phyloP scores from a whole-genome alignment of 30 jellyfish, hydroid and myxozoan species.

The Hydra vulgaris region DNA sequence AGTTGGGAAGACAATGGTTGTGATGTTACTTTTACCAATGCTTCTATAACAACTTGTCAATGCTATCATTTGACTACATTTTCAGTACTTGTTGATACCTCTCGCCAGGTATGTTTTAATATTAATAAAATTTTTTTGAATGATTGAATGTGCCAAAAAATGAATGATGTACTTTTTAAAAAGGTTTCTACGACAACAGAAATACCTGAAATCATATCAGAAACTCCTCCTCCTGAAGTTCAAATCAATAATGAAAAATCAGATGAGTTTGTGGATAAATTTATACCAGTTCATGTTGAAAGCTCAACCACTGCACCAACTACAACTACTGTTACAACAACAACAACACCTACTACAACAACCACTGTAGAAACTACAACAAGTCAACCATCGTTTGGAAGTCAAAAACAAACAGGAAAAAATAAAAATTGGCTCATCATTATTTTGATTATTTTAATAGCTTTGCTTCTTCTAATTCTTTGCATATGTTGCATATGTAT shows the following conservation, averaged over 20 bases:
- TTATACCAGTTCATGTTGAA: neutral
- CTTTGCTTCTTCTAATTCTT: conserved; percentile 45
- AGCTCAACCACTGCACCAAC: neutral
- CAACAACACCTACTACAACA: conserved; percentile 34
- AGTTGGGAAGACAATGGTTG: conserved; percentile 83
- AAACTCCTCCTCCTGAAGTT: conserved; percentile 13
- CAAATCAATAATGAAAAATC: conserved; percentile 8
- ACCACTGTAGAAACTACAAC: conserved; percentile 32
- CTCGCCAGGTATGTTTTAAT: conserved; percentile 25
- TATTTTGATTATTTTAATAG: conserved; percentile 39
- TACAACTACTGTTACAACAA: conserved; percentile 6
- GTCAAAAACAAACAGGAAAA: conserved; percentile 11
- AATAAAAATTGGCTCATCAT: conserved; percentile 30
- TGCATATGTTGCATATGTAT: conserved; percentile 64
- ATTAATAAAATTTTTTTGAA: too few relatives aligned
- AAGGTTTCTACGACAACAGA: neutral
- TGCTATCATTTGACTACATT: conserved; percentile 68
- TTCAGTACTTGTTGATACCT: conserved; percentile 69
- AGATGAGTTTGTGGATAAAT: conserved; percentile 1
- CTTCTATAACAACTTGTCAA: conserved; percentile 70
- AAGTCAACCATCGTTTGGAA: conserved; percentile 20
- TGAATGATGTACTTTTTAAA: too few relatives aligned
- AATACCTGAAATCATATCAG: neutral
- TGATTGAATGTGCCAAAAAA: too few relatives aligned
- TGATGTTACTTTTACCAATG: conserved; percentile 39